Percentiles rank a stretch among this genome's conserved stretches.
phyloP scores from a whole-genome alignment of 2,888 invertebrate species.

The Diplazon laetatorius region DNA sequence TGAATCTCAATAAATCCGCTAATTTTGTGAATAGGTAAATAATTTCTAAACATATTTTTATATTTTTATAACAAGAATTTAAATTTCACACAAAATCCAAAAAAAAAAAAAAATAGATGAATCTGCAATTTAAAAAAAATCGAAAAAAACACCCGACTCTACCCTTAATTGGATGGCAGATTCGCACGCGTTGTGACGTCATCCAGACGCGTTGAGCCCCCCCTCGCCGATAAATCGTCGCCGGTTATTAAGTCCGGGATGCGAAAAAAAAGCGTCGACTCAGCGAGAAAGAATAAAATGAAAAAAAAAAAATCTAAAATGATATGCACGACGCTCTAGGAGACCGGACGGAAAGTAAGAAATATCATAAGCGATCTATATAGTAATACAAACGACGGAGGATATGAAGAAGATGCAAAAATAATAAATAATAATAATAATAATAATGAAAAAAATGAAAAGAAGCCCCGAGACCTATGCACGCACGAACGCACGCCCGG shows the following conservation, averaged over 20 bases:
- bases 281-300: too few species aligned
- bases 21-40: too few species aligned
- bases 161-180: not conserved
- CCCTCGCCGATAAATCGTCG: slow-evolving; percentile 15
- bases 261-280: not conserved
- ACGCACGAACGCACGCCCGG: slow-evolving; percentile 48
- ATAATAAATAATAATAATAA: slow-evolving; percentile 27
- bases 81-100: too few species aligned
- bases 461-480: slow-evolving; percentile 42
- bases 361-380: slow-evolving; percentile 35
- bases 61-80: too few species aligned
- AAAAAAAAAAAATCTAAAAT: slow-evolving; percentile 2
- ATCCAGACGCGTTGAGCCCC: not conserved
- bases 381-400: not conserved
- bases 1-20: too few species aligned
- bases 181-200: slow-evolving; percentile 26
- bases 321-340: not conserved
- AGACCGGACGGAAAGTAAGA: slow-evolving; percentile 15
- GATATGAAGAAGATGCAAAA: not conserved
- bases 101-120: too few species aligned
- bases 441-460: slow-evolving; percentile 31
- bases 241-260: not conserved
- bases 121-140: too few species aligned
- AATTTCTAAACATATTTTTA: too few species aligned
- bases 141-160: too few species aligned